Evolutionary conservation across 2,797 vertebrate species (phyloP).

Genomic region (Zenarchopterus dispar): DNA sequence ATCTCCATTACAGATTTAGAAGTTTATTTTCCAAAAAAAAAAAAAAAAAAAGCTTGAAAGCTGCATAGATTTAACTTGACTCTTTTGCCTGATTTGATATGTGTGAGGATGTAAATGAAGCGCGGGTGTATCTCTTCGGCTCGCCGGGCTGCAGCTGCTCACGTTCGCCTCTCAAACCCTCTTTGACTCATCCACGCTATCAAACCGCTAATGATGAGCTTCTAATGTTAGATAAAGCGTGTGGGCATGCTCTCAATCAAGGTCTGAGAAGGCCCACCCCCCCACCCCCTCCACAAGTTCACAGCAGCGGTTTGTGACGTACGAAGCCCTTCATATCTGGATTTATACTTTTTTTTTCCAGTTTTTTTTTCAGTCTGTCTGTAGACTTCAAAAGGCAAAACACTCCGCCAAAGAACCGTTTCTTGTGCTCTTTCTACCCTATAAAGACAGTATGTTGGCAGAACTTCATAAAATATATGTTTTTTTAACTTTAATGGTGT

Average conservation of each 20-base stretch:
- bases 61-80: neutral
- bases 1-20: neutral
- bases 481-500: too few species aligned
- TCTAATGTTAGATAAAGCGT: constrained; percentile 8
- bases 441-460: too few species aligned
- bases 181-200: neutral
- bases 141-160: constrained; percentile 2
- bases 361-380: too few species aligned
- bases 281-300: neutral
- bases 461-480: too few species aligned
- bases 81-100: constrained; percentile 1
- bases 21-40: neutral
- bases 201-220: neutral
- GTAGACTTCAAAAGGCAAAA: too few species aligned
- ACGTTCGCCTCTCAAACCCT: neutral
- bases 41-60: neutral
- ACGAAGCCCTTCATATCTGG: too few species aligned
- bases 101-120: neutral
- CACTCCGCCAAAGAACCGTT: too few species aligned
- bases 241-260: neutral
- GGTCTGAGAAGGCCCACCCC: neutral
- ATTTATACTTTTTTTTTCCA: too few species aligned
- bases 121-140: neutral
- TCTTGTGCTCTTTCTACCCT: too few species aligned
- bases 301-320: neutral